phyloP scores from a whole-genome alignment of 2,113 vertebrate species.

The Dasyornis broadbenti region DNA sequence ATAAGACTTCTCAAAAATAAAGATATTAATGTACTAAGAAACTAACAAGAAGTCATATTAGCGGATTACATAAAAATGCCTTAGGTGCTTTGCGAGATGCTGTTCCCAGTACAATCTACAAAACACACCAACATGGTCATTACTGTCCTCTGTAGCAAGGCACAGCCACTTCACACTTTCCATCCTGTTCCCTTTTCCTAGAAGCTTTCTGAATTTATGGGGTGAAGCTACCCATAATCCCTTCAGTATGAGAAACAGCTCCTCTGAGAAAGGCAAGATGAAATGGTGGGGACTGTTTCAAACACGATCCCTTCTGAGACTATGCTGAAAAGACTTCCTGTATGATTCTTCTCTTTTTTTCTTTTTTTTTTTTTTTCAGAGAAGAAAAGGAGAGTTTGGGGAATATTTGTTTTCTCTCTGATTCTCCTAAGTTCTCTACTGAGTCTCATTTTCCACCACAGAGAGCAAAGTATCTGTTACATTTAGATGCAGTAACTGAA shows the following conservation, averaged over 20 bases:
- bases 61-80: neutral
- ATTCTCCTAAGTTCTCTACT: neutral
- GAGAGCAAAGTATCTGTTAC: neutral
- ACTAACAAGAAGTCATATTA: neutral
- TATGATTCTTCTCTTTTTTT: neutral
- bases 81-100: neutral
- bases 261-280: neutral
- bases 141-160: neutral
- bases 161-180: neutral
- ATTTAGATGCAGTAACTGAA: neutral
- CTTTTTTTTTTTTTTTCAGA: neutral
- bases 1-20: neutral
- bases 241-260: neutral
- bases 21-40: neutral
- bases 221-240: neutral
- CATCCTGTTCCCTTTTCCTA: neutral
- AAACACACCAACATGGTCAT: fast-evolving
- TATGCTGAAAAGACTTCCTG: neutral
- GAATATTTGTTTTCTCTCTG: neutral
- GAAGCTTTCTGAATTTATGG: neutral
- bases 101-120: neutral
- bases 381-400: neutral
- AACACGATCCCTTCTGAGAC: neutral
- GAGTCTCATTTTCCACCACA: neutral
- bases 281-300: neutral